A percentile compares a stretch with the other conserved stretches of the same genome.
Evolutionary conservation across 2,888 invertebrate genomes (phyloP).

Genomic region (Drosophila infuscata): DNA sequence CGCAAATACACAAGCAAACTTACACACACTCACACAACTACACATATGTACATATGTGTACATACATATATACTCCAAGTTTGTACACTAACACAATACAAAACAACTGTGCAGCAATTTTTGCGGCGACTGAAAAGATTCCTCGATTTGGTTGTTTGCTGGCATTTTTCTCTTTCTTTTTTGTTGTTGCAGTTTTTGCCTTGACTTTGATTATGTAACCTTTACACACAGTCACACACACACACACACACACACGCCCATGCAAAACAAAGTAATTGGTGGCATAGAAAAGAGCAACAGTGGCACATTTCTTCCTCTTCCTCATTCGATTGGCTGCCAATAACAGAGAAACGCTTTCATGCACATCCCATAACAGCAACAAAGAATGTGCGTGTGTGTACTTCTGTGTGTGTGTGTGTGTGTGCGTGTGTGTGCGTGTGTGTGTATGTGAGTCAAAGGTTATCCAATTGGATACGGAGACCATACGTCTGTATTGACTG

Average conservation of each 20-base stretch:
- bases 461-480: slow-evolving; percentile 24
- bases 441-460: slow-evolving; percentile 37
- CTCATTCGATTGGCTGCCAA: slow-evolving; percentile 61
- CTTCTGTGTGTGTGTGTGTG: slow-evolving; percentile 8
- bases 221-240: slow-evolving; percentile 34
- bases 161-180: not conserved
- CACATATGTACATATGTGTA: slow-evolving; percentile 1
- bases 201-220: slow-evolving; percentile 65
- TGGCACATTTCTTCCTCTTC: slow-evolving; percentile 12
- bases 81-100: slow-evolving; percentile 20
- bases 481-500: slow-evolving; percentile 56
- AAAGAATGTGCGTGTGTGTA: slow-evolving; percentile 3
- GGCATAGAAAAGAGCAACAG: slow-evolving; percentile 43
- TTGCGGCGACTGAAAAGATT: slow-evolving; percentile 46
- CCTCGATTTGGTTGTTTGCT: slow-evolving; percentile 35
- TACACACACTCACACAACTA: slow-evolving; percentile 11
- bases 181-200: slow-evolving; percentile 36
- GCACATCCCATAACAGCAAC: slow-evolving; percentile 12
- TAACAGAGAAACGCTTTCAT: slow-evolving; percentile 46
- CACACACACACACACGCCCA: slow-evolving; percentile 20
- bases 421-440: not conserved
- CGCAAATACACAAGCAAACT: slow-evolving; percentile 42
- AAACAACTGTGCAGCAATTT: slow-evolving; percentile 51
- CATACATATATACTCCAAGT: slow-evolving; percentile 8
- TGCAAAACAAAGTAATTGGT: slow-evolving; percentile 56